Evolutionary conservation across 2,797 vertebrate genomes (phyloP).

Genomic region (Perodicticus potto): DNA sequence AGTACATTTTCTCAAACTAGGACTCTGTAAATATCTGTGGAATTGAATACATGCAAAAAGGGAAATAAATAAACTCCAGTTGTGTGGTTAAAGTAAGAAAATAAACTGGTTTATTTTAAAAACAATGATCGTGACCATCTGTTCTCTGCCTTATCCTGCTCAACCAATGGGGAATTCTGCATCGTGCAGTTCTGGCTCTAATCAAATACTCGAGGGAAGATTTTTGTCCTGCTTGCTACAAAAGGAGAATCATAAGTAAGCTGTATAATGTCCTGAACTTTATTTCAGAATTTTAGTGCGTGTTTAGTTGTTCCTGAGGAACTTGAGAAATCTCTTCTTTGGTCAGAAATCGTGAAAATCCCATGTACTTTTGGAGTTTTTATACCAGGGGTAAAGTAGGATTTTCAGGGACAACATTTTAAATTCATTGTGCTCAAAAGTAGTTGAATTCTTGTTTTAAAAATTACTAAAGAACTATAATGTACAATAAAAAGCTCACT

Average conservation of each 20-base stretch:
- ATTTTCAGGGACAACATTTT: slow-evolving; percentile 71
- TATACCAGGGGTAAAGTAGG: slow-evolving; percentile 42
- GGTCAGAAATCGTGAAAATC: slow-evolving; percentile 67
- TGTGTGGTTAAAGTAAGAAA: neutral
- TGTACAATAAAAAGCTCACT: neutral
- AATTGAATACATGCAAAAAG: neutral
- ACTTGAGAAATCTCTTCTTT: slow-evolving; percentile 5
- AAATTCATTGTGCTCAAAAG: slow-evolving; percentile 74
- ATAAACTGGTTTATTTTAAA: neutral
- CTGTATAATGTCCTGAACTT: neutral
- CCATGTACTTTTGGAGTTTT: slow-evolving; percentile 37
- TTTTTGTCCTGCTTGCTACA: neutral
- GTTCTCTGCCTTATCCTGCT: neutral
- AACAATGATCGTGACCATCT: neutral
- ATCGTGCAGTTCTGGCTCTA: slow-evolving; percentile 55
- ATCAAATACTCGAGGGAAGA: slow-evolving; percentile 71
- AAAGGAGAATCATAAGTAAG: slow-evolving; percentile 79
- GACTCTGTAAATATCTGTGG: neutral
- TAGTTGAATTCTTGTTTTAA: slow-evolving; percentile 42
- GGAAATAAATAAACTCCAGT: neutral
- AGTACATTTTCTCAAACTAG: neutral
- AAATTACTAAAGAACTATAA: neutral
- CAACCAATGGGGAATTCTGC: slow-evolving; percentile 62
- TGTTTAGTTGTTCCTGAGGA: slow-evolving; percentile 34
- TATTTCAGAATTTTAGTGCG: slow-evolving; percentile 62